Conservation (phyloP, 2,113 vertebrate species). For the Gorsachius goisagi region DNA sequence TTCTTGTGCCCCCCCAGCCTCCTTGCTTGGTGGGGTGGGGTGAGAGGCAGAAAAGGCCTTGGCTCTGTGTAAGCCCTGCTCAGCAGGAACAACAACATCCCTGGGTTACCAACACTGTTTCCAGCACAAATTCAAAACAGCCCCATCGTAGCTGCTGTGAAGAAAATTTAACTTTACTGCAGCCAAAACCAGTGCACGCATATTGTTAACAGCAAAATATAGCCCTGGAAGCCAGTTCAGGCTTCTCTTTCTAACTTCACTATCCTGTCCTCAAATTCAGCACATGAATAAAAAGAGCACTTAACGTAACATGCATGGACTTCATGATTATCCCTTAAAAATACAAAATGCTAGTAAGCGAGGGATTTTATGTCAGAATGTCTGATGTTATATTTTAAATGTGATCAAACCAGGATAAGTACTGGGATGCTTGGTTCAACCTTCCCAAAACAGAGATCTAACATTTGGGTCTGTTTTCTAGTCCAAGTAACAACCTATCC, state of each 20-base stretch:
- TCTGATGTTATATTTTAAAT: background rate
- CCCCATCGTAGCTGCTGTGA: too few species aligned
- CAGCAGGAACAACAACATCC: too few species aligned
- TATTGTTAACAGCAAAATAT: background rate
- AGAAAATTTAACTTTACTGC: too few species aligned
- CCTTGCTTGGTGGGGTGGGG: too few species aligned
- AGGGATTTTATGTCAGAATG: background rate
- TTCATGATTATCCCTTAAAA: background rate
- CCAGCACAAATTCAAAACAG: too few species aligned
- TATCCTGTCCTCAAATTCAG: background rate
- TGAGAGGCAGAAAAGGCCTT: too few species aligned
- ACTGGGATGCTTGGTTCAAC: background rate
- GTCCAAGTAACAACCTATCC: background rate
- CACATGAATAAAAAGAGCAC: background rate
- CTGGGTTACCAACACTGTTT: too few species aligned
- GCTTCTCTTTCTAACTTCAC: background rate
- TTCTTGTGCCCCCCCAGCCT: too few species aligned
- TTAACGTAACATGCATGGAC: accelerated
- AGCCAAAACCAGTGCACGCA: too few species aligned
- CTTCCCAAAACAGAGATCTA: background rate
- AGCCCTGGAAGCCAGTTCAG: background rate
- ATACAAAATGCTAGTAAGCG: background rate
- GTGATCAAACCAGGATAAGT: too few species aligned
- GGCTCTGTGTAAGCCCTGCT: too few species aligned
- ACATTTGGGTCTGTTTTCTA: background rate